phyloP scores from a whole-genome alignment of 2,113 vertebrate genomes.

The Clarias gariepinus region DNA sequence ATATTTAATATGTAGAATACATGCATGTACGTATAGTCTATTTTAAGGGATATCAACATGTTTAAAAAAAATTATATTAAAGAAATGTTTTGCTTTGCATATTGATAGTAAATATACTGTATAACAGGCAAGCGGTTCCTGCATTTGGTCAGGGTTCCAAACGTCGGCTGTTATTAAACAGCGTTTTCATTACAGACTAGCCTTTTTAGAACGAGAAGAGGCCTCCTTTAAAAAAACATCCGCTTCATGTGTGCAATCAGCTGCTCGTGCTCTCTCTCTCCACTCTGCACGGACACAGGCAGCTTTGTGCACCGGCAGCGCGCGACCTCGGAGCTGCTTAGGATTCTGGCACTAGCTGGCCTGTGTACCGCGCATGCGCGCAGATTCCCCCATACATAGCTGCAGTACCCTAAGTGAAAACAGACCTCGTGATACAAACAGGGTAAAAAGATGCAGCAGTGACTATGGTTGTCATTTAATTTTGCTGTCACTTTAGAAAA shows the following conservation, averaged over 20 bases:
- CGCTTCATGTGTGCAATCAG: constrained; percentile 19
- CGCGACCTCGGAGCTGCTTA: background rate
- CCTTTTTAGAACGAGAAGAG: background rate
- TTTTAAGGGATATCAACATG: background rate
- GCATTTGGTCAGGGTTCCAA: background rate
- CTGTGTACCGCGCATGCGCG: background rate
- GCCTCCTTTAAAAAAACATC: constrained; percentile 22
- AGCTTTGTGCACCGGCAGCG: constrained; percentile 18
- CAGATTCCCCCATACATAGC: background rate
- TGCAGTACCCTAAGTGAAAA: background rate
- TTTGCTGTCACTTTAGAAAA: background rate
- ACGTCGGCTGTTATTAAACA: background rate
- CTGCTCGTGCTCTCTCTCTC: background rate
- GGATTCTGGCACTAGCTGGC: background rate
- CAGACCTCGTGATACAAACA: background rate
- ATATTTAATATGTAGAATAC: background rate
- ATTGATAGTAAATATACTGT: background rate
- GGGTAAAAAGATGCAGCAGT: background rate
- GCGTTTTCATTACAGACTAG: constrained; percentile 29
- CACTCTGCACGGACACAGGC: constrained; percentile 28
- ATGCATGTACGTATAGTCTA: background rate
- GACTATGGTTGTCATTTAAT: background rate
- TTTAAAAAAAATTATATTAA: background rate
- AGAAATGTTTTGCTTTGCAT: background rate
- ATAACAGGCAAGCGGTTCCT: background rate